A percentile compares a stretch with the other conserved stretches of the same genome.
Conservation (phyloP, 2,113 vertebrate species). For the Papio anubis region DNA sequence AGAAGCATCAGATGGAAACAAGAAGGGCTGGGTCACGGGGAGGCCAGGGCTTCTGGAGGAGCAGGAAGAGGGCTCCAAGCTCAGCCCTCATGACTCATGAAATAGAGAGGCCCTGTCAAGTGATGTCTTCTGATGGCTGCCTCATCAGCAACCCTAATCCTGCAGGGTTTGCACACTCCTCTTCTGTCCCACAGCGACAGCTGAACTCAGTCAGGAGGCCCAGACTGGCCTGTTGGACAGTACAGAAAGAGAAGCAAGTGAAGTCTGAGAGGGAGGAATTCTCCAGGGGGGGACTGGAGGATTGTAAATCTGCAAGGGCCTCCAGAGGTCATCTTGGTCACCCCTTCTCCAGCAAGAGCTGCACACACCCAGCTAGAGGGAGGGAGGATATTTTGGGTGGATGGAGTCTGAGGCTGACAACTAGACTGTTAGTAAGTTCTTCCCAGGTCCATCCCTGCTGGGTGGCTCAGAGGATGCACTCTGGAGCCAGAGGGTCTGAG, state of each 20-base stretch:
- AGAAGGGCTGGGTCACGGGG: neutral
- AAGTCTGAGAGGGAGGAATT: neutral
- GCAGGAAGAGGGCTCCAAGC: neutral
- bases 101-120: constrained; percentile 11
- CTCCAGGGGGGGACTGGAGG: neutral
- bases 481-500: neutral
- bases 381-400: neutral
- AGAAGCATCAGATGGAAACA: neutral
- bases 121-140: neutral
- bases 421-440: neutral
- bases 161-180: neutral
- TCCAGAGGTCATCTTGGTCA: neutral
- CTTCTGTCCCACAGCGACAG: neutral
- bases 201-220: neutral
- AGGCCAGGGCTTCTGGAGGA: neutral
- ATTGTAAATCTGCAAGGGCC: neutral
- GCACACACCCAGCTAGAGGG: neutral
- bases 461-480: neutral
- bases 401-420: neutral
- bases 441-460: neutral
- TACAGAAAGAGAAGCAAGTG: neutral
- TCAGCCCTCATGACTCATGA: neutral
- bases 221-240: neutral
- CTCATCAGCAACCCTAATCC: constrained; percentile 49
- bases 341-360: neutral